Conservation (phyloP, 2,888 invertebrate species). For the Drosophila phalerata region DNA sequence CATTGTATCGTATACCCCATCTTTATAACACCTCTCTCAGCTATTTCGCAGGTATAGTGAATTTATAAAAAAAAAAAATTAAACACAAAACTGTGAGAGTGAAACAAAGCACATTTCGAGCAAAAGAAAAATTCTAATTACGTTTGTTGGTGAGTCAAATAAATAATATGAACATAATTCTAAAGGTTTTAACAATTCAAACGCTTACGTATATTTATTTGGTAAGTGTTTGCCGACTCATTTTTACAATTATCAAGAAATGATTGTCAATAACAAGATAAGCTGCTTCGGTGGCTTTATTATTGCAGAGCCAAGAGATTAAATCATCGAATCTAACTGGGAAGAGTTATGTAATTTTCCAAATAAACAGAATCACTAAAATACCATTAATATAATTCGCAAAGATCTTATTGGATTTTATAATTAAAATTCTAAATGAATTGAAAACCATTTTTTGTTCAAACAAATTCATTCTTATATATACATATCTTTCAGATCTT, state of each 20-base stretch:
- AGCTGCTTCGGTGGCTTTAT: conserved; percentile 9
- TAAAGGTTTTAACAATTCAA: conserved; percentile 1
- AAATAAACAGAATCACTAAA: neutral
- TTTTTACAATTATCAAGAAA: conserved; percentile 19
- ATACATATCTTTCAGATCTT: no score
- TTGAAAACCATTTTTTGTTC: no score
- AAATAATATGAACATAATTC: conserved; percentile 10
- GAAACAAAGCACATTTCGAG: conserved; percentile 35
- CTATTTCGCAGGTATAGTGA: neutral
- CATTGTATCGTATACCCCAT: no score
- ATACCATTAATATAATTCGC: neutral
- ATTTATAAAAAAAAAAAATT: conserved; percentile 2
- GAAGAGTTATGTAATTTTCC: neutral
- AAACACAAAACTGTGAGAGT: conserved; percentile 17
- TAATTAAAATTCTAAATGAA: no score
- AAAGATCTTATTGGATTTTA: no score
- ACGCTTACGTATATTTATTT: neutral
- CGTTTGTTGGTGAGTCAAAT: conserved; percentile 16
- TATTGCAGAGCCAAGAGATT: neutral
- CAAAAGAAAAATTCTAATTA: conserved; percentile 9
- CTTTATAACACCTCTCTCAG: neutral
- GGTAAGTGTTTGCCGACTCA: conserved; percentile 10
- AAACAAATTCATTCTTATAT: no score
- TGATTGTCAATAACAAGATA: conserved; percentile 22
- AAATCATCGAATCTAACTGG: neutral